Evolutionary conservation across 2,888 invertebrate genomes (phyloP), one percentile per base, ranked within the genome.

Genomic region (Sepiola atlantica): DNA sequence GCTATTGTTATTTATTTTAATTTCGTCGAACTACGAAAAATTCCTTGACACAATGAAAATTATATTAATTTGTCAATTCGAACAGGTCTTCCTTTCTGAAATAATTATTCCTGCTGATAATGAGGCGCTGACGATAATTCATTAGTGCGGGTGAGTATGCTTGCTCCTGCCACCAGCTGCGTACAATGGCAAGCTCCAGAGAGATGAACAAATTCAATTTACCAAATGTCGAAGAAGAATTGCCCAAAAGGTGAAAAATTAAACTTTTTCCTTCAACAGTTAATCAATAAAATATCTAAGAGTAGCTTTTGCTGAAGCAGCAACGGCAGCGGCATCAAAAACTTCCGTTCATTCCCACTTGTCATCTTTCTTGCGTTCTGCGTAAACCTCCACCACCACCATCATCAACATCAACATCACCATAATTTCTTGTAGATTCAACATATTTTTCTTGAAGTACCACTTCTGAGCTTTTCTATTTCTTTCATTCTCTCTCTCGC

Each of bases 221-320:
- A 77, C n/a, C 77, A 77, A 77, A 77, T 77, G 32, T 77, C 16
- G 77, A 77, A 77, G 77, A 77, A 77, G n/a, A 77, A 77, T 77
- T 77, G n/a, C 77, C 77, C 77, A 77, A 77, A 77, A 77, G 77
- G 77, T 77, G 77, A 77, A 77, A 32, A 77, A n/a, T 77, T 45
- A 45, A 77, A 77, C n/a, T n/a, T 77, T 77, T 77, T n/a, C 77
- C 77, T 77, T 77, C 77, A 77, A 77, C n/a, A 77, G 32, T n/a
- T 77, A 32, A 77, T 77, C 77, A 77, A 77, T 77, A 77, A 77
- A 45, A 77, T 32, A 77, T 77, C n/a, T n/a, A 32, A 32, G 45
- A 32, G 77, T 77, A n/a, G n/a, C 32, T n/a, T 77, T 77, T 8
- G 45, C 14, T 77, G 77, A 18, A 77, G 32, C 32, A 77, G n/a